Base-by-base conservation (phyloP, 2,888 invertebrate species). In the Stratiomys singularior region DNA sequence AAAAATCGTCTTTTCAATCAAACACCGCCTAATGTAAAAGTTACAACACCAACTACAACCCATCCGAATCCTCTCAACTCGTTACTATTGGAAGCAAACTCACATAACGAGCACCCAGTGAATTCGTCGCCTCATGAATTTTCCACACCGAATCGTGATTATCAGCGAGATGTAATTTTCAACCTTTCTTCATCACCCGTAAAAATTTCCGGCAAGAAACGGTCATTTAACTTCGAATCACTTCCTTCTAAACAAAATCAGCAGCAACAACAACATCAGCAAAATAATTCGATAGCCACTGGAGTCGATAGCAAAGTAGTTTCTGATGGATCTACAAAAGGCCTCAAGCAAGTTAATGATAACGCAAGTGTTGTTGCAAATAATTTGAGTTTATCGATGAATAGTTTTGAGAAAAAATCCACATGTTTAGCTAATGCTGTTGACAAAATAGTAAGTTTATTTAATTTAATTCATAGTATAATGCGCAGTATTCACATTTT, bases 1-100 rank as follows among this genome's bases (percentile, higher is more conserved):
- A 90, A 92, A 78, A 84, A 83, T 81, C 83, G 84, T n/a, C 81
- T 84, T 13, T 84, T 84, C 76, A 83, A 81, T 60, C 82, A 83
- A 15, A 58, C 78, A 18, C 79, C 81, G 56, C 78, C 81, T 23
- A 81, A 80, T 27, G 74, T 74, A 9, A 74, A 74, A 60, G 37
- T 74, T 15, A 74, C 74, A 23, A 37, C 74, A 37, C 44, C 74
- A 23, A 58, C 74, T 5, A 15, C 58, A 21, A 28, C 3, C 28
- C 60, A 60, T 76, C 18, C 74, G 1, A 76, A 76, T 44, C 60
- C 60, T 23, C 23, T 56, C 15, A 72, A 72, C 28, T 52, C 56
- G n/a, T n/a, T 56, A 0, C 1, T 58, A 5, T 23, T 47, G 15
- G 47, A 67, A 30, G 52, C 47, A 4, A 66, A 66, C 23, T 3